phyloP scores from a whole-genome alignment of 2,888 invertebrate species.

The Eulithis prunata region DNA sequence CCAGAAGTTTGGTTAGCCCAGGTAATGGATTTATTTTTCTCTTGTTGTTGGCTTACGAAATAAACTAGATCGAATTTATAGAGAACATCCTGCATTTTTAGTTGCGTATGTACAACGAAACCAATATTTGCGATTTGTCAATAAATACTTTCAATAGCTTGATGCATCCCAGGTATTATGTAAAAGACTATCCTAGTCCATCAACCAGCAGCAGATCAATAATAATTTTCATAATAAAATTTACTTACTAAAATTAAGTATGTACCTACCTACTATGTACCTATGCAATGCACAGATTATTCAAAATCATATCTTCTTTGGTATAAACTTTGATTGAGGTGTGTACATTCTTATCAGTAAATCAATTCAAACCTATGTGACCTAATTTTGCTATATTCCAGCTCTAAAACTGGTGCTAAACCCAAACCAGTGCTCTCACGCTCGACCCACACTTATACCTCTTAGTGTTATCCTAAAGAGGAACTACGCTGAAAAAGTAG shows the following conservation, averaged over 20 bases:
- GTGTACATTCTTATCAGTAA: slow-evolving; percentile 42
- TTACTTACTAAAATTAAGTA: background rate
- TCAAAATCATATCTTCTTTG: no score
- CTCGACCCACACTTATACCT: slow-evolving; percentile 66
- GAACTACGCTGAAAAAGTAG: slow-evolving; percentile 88
- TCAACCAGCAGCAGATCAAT: slow-evolving; percentile 1
- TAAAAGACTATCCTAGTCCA: slow-evolving; percentile 46
- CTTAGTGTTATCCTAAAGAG: slow-evolving; percentile 72
- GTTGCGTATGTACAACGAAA: background rate
- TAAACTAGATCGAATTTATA: background rate
- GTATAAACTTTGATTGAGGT: slow-evolving; percentile 41
- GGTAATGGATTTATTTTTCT: slow-evolving; percentile 52
- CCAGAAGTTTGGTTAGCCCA: slow-evolving; percentile 81
- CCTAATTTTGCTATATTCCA: slow-evolving; percentile 49
- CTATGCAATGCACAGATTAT: no score
- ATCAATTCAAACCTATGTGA: background rate
- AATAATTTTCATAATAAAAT: background rate
- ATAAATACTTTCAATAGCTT: background rate
- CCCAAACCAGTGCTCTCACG: slow-evolving; percentile 64
- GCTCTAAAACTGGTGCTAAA: slow-evolving; percentile 74
- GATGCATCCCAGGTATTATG: slow-evolving; percentile 51
- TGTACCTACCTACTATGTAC: background rate
- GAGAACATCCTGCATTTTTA: background rate
- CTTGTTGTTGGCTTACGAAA: slow-evolving; percentile 3
- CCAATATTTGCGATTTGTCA: background rate